phyloP scores from a whole-genome alignment of 2,888 invertebrate species.

The Aleiodes leptofemur region DNA sequence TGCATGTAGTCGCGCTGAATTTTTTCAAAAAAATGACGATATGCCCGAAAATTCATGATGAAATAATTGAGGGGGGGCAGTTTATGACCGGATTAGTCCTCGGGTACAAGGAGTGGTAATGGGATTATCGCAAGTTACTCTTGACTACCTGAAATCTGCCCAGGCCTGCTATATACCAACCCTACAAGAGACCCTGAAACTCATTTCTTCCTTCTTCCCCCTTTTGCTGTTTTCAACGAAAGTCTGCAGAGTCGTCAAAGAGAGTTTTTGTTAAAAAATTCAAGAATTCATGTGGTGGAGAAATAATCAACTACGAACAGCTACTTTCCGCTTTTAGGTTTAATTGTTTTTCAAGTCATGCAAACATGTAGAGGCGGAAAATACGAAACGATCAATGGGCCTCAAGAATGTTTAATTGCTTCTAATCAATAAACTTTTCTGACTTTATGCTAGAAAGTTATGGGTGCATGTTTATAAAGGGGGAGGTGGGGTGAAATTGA shows the following conservation, averaged over 20 bases:
- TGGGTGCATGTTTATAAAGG: background rate
- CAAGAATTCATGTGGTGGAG: conserved; percentile 46
- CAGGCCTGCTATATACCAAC: conserved; percentile 34
- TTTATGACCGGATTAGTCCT: no score
- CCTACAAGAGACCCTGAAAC: conserved; percentile 33
- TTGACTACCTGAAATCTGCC: no score
- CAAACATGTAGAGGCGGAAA: background rate
- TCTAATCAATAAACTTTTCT: background rate
- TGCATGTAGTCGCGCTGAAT: no score
- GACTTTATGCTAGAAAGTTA: background rate
- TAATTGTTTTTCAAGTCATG: conserved; percentile 8
- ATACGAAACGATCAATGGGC: no score
- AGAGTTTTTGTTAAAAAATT: conserved; percentile 54
- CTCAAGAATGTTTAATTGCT: background rate
- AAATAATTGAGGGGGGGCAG: no score
- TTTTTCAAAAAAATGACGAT: no score
- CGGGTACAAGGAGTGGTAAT: no score
- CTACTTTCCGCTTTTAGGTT: conserved; percentile 7
- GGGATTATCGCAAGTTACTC: no score
- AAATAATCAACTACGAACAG: background rate
- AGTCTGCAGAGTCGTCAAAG: conserved; percentile 40
- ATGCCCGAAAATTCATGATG: no score
- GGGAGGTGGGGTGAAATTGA: no score
- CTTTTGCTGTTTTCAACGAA: background rate
- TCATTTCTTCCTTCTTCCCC: background rate